phyloP scores from a whole-genome alignment of 2,113 vertebrate species.

The Hemicordylus capensis region DNA sequence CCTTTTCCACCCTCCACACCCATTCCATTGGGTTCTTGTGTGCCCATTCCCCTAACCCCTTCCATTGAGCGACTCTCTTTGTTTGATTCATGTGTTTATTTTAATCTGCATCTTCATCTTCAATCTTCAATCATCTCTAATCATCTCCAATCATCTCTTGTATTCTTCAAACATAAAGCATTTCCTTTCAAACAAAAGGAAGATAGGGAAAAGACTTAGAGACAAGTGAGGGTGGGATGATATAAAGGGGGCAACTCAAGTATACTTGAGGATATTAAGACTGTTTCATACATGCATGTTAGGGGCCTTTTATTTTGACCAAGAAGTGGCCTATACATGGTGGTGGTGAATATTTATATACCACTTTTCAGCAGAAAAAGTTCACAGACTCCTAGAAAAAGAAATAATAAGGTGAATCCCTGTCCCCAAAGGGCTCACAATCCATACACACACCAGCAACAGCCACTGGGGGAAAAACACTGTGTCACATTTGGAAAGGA shows the following conservation, averaged over 20 bases:
- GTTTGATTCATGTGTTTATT: conserved; percentile 24
- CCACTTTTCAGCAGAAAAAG: too few species aligned
- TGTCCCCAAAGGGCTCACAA: too few species aligned
- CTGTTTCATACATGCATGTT: neutral
- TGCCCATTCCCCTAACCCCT: neutral
- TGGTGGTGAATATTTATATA: too few species aligned
- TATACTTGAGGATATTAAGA: neutral
- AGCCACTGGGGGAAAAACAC: too few species aligned
- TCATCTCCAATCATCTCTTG: neutral
- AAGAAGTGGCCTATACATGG: neutral
- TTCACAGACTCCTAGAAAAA: too few species aligned
- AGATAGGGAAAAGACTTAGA: neutral
- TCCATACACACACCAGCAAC: too few species aligned
- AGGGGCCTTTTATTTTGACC: neutral
- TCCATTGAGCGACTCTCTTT: neutral
- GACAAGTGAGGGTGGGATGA: neutral
- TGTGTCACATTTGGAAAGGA: too few species aligned
- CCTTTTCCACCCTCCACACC: conserved; percentile 21
- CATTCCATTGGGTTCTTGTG: neutral
- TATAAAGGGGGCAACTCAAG: neutral
- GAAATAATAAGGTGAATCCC: too few species aligned
- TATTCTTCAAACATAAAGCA: conserved; percentile 7
- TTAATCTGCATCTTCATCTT: neutral
- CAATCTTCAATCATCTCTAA: neutral
- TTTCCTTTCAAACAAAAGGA: neutral